Evolutionary conservation across 2,888 invertebrate species (phyloP), one percentile per base, ranked within the genome.

Genomic region (Mimas tiliae): DNA sequence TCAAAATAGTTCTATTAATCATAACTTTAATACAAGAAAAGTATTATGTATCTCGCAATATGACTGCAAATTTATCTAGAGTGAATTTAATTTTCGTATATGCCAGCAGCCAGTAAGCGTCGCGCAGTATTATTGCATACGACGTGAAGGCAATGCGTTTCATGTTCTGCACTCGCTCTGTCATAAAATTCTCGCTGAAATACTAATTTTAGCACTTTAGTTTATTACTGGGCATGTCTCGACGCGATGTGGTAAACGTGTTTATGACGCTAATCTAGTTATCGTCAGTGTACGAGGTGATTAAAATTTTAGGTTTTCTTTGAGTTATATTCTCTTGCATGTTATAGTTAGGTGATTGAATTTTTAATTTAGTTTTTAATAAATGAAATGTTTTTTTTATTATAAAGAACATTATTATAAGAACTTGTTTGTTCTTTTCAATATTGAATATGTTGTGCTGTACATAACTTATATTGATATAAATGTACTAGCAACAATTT

Each of bases 1-100:
- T 27, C 4, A 27, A 3, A 27, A 27, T 27, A 27, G 27, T 27
- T 27, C 1, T 27, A 27, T 27, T 3, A 3, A 27, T 27, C 27
- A 27, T 27, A 27, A 27, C 38, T 27, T 33, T 19, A 33, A 27
- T 53, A 3, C 42, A 38, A 38, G n/a, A 48, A 47, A 11, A 21
- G 38, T 58, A 47, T 16, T 19, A 19, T 65, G 14, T 65, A 50
- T 55, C 19, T n/a, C 16, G 11, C 9, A 33, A 48, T 58, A 19
- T 1, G 65, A 58, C 65, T 48, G 58, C 9, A 38, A 11, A 21
- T 76, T 74, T 70, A 69, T 68, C 64, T 66, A 63, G 69, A 71
- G 69, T 74, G 63, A 68, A 72, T 74, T 75, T 74, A 75, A 77
- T 77, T 77, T 75, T 65, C 66, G 62, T 68, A 70, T 72, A 53